A percentile compares a stretch with the other conserved stretches of the same genome.
phyloP scores from a whole-genome alignment of 2,797 vertebrate species.

The Xenopus petersii region DNA sequence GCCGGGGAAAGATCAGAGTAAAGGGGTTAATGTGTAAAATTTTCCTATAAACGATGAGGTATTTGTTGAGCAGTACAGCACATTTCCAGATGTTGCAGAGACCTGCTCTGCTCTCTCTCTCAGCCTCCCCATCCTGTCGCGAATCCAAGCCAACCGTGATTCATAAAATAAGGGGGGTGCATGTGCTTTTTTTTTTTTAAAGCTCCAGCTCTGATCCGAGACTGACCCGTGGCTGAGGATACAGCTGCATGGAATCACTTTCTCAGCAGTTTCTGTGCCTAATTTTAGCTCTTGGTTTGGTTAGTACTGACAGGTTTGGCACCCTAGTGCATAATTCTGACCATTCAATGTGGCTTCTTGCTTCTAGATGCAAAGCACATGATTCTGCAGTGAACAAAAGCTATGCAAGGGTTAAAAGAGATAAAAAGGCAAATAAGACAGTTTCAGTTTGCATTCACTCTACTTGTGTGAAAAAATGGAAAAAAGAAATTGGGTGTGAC shows the following conservation, averaged over 20 bases:
- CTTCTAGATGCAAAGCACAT: too few relatives aligned
- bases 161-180: conserved; percentile 29
- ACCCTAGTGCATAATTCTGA: background rate
- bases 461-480: too few relatives aligned
- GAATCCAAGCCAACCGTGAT: conserved; percentile 32
- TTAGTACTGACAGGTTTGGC: background rate
- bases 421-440: too few relatives aligned
- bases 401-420: too few relatives aligned
- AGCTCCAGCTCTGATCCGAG: conserved; percentile 1
- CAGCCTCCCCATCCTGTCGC: conserved; percentile 19
- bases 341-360: too few relatives aligned
- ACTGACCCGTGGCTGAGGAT: conserved; percentile 40
- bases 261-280: conserved; percentile 37
- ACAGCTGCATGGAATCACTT: conserved; percentile 25
- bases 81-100: conserved; percentile 42
- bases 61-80: conserved; percentile 30
- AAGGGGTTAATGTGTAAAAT: conserved; percentile 10
- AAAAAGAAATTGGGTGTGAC: too few relatives aligned
- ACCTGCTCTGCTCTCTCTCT: conserved; percentile 18
- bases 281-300: conserved; percentile 27
- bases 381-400: too few relatives aligned
- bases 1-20: background rate
- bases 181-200: conserved; percentile 20
- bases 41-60: conserved; percentile 25
- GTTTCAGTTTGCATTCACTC: too few relatives aligned